Evolutionary conservation across 2,113 vertebrate genomes (phyloP), one percentile per base, ranked within the genome.

Genomic region (Cynocephalus volans): DNA sequence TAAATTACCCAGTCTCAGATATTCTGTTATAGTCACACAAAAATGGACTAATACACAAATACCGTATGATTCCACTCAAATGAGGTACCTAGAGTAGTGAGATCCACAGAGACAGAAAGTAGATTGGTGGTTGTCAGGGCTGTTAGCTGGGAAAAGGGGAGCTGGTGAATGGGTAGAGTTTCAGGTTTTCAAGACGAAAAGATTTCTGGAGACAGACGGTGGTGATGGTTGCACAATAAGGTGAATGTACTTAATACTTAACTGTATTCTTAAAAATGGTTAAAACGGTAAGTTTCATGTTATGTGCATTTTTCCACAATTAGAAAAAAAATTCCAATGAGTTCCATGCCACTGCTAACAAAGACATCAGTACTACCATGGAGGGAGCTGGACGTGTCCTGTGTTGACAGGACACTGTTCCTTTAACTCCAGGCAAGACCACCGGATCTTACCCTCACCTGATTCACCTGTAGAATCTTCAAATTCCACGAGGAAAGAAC

Each of bases 401-500:
- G 8, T 84, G 21, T 85, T 65, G 60, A 92, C 24, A 11, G 23
- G 19, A 67, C 24, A 45, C 33, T 58, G 12, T 85, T 79, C 36
- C 24, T 93, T 93, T 60, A 73, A 72, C 62, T 84, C 21, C n/a
- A 52, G 5, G 60, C 5, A 41, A 75, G 72, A 58, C 41, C 48
- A 69, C 36, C 17, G 64, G 88, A 89, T 60, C 48, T 84, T 87
- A 23, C 31, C 3, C 99, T 99, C 98, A 99, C 99, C 99, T 96
- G 99, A 99, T 97, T 98, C 99, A 97, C 99, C 99, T 14, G 98
- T 85, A 8, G 99, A 99, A 98, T 99, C 99, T 79, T 99, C 99
- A 72, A 99, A 99, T 98, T 99, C 99, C 3, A 99, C 99, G 24
- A 99, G 98, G 98, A 99, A 99, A 5, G 99, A 99, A 97, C 99